These are phyloP conservation scores for Leucophenga varia DNA, from an alignment of 1,140 invertebrate genomes.

Conservation along the genomic window DNA sequence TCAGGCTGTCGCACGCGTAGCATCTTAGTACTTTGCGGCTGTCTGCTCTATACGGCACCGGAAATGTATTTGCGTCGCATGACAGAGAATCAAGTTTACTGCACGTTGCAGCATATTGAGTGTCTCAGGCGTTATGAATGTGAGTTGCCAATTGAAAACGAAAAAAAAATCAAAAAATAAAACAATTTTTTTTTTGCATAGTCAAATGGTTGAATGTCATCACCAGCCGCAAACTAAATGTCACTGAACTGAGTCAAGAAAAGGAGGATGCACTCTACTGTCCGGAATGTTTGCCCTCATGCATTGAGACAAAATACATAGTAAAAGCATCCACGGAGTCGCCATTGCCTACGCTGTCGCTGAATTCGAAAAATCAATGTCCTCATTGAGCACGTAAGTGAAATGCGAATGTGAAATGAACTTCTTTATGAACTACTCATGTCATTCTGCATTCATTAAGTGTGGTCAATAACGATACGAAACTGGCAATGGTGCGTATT, in stretches of 20 bases:
- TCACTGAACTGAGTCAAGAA: slow-evolving; percentile 47
- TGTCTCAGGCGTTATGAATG: slow-evolving; percentile 46
- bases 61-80: slow-evolving; percentile 37
- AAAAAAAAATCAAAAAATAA: too few relatives aligned
- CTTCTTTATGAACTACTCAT: too few relatives aligned
- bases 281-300: slow-evolving; percentile 43
- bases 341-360: slow-evolving; percentile 10
- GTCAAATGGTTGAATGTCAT: slow-evolving; percentile 55
- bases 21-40: slow-evolving; percentile 59
- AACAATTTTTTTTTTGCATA: too few relatives aligned
- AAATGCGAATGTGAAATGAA: too few relatives aligned
- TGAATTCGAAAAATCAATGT: slow-evolving; percentile 14
- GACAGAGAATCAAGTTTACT: too few relatives aligned
- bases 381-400: too few relatives aligned
- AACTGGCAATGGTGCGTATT: slow-evolving; percentile 39
- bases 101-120: slow-evolving; percentile 43
- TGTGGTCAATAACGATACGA: slow-evolving; percentile 17
- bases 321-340: slow-evolving; percentile 32
- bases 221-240: slow-evolving; percentile 33
- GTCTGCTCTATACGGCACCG: slow-evolving; percentile 60
- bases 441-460: too few relatives aligned
- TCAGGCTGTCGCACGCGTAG: slow-evolving; percentile 61
- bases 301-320: slow-evolving; percentile 34
- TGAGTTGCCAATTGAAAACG: slow-evolving; percentile 32
- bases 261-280: slow-evolving; percentile 51